Evolutionary conservation across 2,113 vertebrate species (phyloP).

Genomic region (Embiotoca jacksoni): DNA sequence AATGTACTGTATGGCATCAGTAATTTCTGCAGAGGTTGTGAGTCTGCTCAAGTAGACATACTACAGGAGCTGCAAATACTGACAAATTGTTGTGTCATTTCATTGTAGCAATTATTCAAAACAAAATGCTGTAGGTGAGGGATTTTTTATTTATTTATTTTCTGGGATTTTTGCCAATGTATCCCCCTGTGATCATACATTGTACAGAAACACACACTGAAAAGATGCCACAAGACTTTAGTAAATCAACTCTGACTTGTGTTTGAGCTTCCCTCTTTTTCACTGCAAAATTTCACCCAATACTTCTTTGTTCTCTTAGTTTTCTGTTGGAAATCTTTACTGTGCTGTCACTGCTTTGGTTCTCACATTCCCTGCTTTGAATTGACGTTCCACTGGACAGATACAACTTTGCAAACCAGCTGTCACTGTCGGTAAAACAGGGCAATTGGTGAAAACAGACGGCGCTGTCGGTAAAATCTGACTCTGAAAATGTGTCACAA

Average conservation of each 20-base stretch:
- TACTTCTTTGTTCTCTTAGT: constrained; percentile 10
- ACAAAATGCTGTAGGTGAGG: constrained; percentile 30
- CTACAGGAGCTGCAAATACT: constrained; percentile 37
- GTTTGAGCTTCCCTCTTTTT: not conserved
- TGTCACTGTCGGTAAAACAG: constrained; percentile 23
- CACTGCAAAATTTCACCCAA: constrained; percentile 1
- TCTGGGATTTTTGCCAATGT: constrained; percentile 20
- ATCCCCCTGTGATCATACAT: not conserved
- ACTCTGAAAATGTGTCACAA: constrained; percentile 25
- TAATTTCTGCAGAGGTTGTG: constrained; percentile 39
- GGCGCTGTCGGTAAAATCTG: constrained; percentile 20
- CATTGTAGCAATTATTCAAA: constrained; percentile 39
- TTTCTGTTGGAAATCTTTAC: constrained; percentile 2
- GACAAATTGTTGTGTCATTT: constrained; percentile 49
- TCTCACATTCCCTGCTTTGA: constrained; percentile 43
- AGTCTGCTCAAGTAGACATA: constrained; percentile 29
- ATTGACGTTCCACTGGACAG: constrained; percentile 24
- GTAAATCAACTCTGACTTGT: not conserved
- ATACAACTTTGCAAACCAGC: constrained; percentile 32
- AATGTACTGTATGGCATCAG: not conserved
- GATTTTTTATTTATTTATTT: constrained; percentile 12
- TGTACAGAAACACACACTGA: not conserved
- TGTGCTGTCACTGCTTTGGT: not conserved
- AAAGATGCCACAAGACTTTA: not conserved
- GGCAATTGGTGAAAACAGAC: constrained; percentile 15